Evolutionary conservation across 2,888 invertebrate genomes (phyloP).

Genomic region (Sinotaia quadrata): DNA sequence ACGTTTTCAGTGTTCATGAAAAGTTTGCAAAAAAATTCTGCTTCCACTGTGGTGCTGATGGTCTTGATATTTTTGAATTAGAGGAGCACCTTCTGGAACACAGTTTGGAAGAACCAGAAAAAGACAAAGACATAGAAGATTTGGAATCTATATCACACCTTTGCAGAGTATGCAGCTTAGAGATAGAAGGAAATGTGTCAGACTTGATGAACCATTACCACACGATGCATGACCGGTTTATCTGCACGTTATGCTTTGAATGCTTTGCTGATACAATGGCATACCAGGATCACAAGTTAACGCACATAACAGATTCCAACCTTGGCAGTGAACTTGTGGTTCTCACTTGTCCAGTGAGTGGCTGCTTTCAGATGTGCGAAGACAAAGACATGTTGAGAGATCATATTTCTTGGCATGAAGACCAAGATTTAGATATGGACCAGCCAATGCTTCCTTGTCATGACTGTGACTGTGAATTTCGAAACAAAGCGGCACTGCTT

Average conservation of each 20-base stretch:
- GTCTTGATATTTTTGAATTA: constrained; percentile 18
- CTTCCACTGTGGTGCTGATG: constrained; percentile 19
- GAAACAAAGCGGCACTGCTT: constrained; percentile 16
- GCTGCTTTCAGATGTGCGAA: constrained; percentile 24
- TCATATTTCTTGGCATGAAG: constrained; percentile 27
- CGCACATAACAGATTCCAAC: constrained; percentile 4
- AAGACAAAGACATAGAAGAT: constrained; percentile 5
- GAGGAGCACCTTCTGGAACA: constrained; percentile 25
- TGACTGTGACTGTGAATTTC: constrained; percentile 3
- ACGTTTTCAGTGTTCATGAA: constrained; percentile 20
- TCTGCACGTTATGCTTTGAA: constrained; percentile 14
- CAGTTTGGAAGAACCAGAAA: constrained; percentile 6
- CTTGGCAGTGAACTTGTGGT: constrained; percentile 6
- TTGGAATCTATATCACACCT: constrained; percentile 9
- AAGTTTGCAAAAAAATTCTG: constrained; percentile 22
- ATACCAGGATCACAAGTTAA: constrained; percentile 22
- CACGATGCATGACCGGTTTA: constrained; percentile 20
- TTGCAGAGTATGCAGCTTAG: constrained; percentile 14
- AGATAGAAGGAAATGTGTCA: constrained; percentile 20
- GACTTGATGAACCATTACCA: constrained; percentile 26
- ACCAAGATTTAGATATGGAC: constrained; percentile 15
- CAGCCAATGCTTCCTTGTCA: constrained; percentile 6
- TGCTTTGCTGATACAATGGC: constrained; percentile 17
- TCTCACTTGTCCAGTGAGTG: constrained; percentile 21
- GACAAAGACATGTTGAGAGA: constrained; percentile 22